Evolutionary conservation across 2,888 invertebrate species (phyloP), one percentile per base, ranked within the genome.

Genomic region (Dynastes tityus): DNA sequence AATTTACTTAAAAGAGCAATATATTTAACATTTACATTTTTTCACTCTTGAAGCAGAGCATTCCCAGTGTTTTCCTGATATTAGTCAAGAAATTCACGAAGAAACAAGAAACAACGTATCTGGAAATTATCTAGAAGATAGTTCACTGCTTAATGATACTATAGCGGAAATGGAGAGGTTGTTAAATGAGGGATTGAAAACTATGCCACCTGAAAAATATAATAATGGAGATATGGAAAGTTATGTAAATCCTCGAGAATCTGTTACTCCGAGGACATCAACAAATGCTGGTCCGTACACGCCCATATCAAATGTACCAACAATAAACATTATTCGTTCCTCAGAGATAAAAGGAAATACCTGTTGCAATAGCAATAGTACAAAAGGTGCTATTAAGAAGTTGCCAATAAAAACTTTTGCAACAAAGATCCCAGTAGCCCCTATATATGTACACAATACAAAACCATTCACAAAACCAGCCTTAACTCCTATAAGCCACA

Each of bases 121-220:
- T 9, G 11, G 1, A 32, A 37, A 75, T 29, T 11, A 64, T 55
- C 8, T 55, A 13, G 16, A n/a, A 2, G 74, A 64, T 9, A 27
- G 22, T 32, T 55, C 55, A 22, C 29, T 70, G 11, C 63, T 79
- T 40, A 76, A 79, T 64, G 79, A 79, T 45, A 79, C 79, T 40
- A 22, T 79, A 3, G 70, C 70, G 8, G 79, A 79, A 76, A 76
- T 79, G 70, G 76, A 79, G 9, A 67, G 71, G 37, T 63, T 76
- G 32, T 11, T 79, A 32, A 76, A 76, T n/a, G 61, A 79, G 61
- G 79, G 76, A 53, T 63, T 64, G 8, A 76, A 79, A 22, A 51
- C 53, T 13, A 76, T 68, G 63, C 16, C 32, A 53, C 6, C n/a
- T n/a, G 45, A 53, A 9, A 8, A 53, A 27, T 3, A 5, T 40